These are phyloP conservation scores for Brachylomia viminalis DNA, from an alignment of 2,888 invertebrate genomes.

Conservation along the genomic window DNA sequence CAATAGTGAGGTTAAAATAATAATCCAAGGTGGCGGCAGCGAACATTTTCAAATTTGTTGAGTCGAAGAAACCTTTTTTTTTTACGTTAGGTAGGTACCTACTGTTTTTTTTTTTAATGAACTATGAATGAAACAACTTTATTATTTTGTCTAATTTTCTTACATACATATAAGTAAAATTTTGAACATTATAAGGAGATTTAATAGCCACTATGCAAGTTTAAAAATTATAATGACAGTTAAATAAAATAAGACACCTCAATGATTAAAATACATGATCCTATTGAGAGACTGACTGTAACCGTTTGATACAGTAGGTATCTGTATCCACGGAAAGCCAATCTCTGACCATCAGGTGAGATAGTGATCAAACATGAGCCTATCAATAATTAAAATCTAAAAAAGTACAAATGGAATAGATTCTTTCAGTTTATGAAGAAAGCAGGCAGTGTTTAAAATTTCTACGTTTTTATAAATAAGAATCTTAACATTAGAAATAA, in stretches of 20 bases:
- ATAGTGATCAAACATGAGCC: constrained; percentile 1
- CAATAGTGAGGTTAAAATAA: too few species aligned
- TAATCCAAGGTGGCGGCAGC: too few species aligned
- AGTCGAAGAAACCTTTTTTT: neutral
- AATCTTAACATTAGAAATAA: constrained; percentile 58
- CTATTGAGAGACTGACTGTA: constrained; percentile 15
- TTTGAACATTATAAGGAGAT: constrained; percentile 33
- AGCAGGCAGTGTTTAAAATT: constrained; percentile 50
- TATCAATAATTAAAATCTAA: constrained; percentile 33
- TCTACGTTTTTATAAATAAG: constrained; percentile 49
- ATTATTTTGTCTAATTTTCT: constrained; percentile 17
- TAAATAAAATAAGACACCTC: constrained; percentile 41
- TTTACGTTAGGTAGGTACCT: too few species aligned
- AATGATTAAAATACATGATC: constrained; percentile 38
- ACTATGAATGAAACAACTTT: constrained; percentile 26
- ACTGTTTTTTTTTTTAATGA: too few species aligned
- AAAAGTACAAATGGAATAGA: constrained; percentile 27
- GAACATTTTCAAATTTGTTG: too few species aligned
- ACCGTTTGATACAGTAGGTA: constrained; percentile 5
- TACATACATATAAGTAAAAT: constrained; percentile 38
- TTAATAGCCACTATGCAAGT: constrained; percentile 43
- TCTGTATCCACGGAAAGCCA: constrained; percentile 3
- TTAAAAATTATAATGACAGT: constrained; percentile 44
- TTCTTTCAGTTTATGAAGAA: constrained; percentile 18
- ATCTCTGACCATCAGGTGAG: constrained; percentile 11